phyloP scores from a whole-genome alignment of 2,797 vertebrate genomes.

The Sciaenops ocellatus region DNA sequence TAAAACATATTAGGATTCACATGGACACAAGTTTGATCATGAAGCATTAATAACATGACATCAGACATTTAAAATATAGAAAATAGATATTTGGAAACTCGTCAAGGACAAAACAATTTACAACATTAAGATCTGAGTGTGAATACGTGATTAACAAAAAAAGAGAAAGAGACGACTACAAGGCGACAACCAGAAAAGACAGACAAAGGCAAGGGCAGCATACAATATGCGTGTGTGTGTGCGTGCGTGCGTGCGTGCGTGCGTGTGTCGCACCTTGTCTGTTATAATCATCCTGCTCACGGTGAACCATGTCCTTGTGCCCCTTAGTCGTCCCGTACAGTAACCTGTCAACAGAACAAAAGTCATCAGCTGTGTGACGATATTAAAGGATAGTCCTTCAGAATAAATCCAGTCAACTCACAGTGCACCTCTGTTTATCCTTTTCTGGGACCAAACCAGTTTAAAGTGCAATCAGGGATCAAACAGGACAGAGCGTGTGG shows the following conservation, averaged over 20 bases:
- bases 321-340: constrained; percentile 91
- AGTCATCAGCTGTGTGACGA: background rate
- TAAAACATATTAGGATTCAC: background rate
- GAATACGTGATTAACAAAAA: background rate
- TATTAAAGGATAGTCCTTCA: background rate
- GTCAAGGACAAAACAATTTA: too few relatives aligned
- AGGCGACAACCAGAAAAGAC: too few relatives aligned
- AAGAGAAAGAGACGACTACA: background rate
- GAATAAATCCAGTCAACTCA: background rate
- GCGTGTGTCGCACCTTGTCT: constrained; percentile 88
- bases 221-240: background rate
- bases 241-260: background rate
- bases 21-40: background rate
- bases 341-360: constrained; percentile 82
- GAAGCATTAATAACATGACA: background rate
- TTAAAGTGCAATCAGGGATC: background rate
- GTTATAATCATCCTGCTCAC: constrained; percentile 91
- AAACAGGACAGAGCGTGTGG: background rate
- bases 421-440: background rate
- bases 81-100: background rate
- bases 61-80: background rate
- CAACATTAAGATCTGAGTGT: background rate
- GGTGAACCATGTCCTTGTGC: constrained; percentile 95
- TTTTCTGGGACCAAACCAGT: background rate
- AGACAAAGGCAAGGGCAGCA: background rate